Base-by-base conservation (phyloP, 64 coral and sea anemone species). In the Dendronephthya gigantea region DNA sequence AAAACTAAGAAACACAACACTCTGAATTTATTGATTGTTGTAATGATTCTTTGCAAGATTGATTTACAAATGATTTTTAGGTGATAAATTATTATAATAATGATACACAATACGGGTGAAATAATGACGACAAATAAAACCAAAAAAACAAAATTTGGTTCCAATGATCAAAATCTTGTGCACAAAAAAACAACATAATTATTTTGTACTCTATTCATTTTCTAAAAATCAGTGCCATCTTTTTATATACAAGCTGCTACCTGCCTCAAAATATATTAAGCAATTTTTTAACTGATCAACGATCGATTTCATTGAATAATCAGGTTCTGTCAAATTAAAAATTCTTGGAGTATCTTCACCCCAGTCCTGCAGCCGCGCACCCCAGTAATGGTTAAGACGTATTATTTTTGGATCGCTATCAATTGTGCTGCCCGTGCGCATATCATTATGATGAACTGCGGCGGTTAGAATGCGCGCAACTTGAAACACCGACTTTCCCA, bases 401-500 rank as follows among this genome's bases (percentile, higher is more conserved):
- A 87, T 41, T 10, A 70, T 17, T 12, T 39, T 28, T 35, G 35
- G 22, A 49, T 87, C 39, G 8, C 49, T 37, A 55, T 87, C 43
- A 2, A 87, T 62, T 45, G 85, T 35, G 6, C 17, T 31, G 23
- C 69, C 69, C 5, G 7, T 2, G 29, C 7, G 69, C 69, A 75
- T 75, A 37, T 75, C 34, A 7, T 34, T 93, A 40, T 84, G 88
- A 50, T 94, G 93, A 11, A 94, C 90, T 29, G 16, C 22, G 1
- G 84, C 86, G 5, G 9, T 49, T 0, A 22, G 7, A 0, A 94
- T 81, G 1, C 84, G 29, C 22, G 33, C 33, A 1, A 89, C 89
- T 76, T 68, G 74, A 52, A 91, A 94, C 23, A 94, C 83, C 8
- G 93, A 86, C 39, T 94, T 94, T 19, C 91, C 93, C 48, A 91